Conservation (phyloP, 2,797 vertebrate genomes). For the Sebastolobus altivelis region DNA sequence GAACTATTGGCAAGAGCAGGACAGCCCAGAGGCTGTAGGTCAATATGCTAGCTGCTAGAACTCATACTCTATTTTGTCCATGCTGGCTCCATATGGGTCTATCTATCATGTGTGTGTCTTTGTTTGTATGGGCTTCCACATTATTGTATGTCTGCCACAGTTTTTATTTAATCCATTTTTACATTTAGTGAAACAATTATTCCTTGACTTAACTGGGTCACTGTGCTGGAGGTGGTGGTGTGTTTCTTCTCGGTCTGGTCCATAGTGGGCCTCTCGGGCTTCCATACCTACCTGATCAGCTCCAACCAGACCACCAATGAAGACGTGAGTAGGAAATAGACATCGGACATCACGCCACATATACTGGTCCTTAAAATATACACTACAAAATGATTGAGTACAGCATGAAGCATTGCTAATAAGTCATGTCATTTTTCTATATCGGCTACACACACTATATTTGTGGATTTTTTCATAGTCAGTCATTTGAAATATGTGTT, state of each 20-base stretch:
- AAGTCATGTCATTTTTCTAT: neutral
- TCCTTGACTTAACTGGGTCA: constrained; percentile 83
- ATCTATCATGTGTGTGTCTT: constrained; percentile 5
- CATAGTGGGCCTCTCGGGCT: constrained; percentile 97
- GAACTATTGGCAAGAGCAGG: constrained; percentile 55
- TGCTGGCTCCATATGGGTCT: neutral
- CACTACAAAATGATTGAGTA: neutral
- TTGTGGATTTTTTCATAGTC: neutral
- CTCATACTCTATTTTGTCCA: constrained; percentile 10
- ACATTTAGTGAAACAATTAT: constrained; percentile 4
- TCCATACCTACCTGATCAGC: constrained; percentile 98
- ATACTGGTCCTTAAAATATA: neutral
- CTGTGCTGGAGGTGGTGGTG: constrained; percentile 97
- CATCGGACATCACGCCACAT: neutral
- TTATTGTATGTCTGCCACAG: neutral
- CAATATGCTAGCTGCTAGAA: constrained; percentile 50
- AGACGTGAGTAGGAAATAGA: constrained; percentile 90
- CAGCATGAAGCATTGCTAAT: neutral
- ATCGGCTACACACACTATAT: neutral
- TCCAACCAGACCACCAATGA: constrained; percentile 99
- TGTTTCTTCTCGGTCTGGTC: constrained; percentile 99
- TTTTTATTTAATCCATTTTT: neutral
- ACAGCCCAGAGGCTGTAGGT: constrained; percentile 58
- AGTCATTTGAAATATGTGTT: neutral
- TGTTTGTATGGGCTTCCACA: constrained; percentile 3